phyloP scores from a whole-genome alignment of 1,140 invertebrate genomes.

The Zophobas atratus region DNA sequence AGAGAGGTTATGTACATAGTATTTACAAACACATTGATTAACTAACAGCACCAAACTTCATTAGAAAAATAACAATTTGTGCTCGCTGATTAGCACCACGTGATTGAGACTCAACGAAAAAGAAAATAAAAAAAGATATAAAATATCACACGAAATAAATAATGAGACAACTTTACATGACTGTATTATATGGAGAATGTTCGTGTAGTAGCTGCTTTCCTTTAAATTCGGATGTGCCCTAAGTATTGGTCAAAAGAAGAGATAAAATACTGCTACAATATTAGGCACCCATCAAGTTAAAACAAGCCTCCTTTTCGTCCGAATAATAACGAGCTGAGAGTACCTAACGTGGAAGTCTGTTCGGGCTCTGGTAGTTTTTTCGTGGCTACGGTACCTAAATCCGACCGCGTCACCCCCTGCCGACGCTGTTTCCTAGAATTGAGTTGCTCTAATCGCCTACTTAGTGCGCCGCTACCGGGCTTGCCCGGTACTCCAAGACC shows the following conservation, averaged over 20 bases:
- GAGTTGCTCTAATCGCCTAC: conserved; percentile 67
- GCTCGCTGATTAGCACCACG: not conserved
- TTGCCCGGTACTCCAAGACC: conserved; percentile 71
- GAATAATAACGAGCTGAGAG: conserved; percentile 85
- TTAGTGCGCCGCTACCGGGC: conserved; percentile 71
- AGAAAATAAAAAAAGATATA: conserved; percentile 20
- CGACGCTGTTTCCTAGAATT: conserved; percentile 67
- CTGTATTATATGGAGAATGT: too few relatives aligned
- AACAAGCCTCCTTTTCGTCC: conserved; percentile 87
- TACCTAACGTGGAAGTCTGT: conserved; percentile 77
- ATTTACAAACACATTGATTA: conserved; percentile 3
- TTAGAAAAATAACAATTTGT: conserved; percentile 39
- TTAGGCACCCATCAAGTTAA: conserved; percentile 65
- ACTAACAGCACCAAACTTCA: conserved; percentile 32
- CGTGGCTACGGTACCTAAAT: conserved; percentile 72
- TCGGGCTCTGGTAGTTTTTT: conserved; percentile 64
- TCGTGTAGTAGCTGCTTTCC: too few relatives aligned
- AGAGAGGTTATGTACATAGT: conserved; percentile 14
- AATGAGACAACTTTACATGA: too few relatives aligned
- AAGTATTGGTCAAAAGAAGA: too few relatives aligned
- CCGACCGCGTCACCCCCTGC: conserved; percentile 70
- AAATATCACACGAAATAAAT: conserved; percentile 22
- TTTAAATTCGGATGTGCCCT: too few relatives aligned
- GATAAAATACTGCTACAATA: conserved; percentile 40
- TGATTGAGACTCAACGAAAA: conserved; percentile 4